phyloP scores from a whole-genome alignment of 2,888 invertebrate genomes.

The Mythimna ferrago region DNA sequence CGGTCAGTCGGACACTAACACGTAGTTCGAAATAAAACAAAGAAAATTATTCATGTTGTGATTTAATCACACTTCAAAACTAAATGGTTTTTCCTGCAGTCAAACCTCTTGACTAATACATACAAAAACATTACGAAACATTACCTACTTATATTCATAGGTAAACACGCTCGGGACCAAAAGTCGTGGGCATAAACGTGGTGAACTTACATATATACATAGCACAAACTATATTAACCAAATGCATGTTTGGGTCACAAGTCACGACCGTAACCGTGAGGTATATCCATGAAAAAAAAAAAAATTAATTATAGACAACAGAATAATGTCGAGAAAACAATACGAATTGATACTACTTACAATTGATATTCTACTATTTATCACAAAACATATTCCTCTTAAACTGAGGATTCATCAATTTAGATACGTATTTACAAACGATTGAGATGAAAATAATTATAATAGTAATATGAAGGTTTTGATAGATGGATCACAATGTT shows the following conservation, averaged over 20 bases:
- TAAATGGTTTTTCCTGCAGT: constrained; percentile 75
- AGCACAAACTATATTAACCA: constrained; percentile 67
- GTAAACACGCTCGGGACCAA: constrained; percentile 65
- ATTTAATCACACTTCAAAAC: constrained; percentile 88
- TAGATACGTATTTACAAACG: constrained; percentile 42
- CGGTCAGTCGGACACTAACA: neutral
- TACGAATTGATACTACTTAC: constrained; percentile 48
- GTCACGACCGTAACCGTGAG: constrained; percentile 53
- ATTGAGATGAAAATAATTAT: constrained; percentile 34
- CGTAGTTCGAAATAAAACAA: constrained; percentile 67
- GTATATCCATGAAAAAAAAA: constrained; percentile 49
- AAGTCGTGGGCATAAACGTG: constrained; percentile 58
- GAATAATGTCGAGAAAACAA: constrained; percentile 46
- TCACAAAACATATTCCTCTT: constrained; percentile 49
- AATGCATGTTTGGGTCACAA: constrained; percentile 60
- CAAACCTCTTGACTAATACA: constrained; percentile 60
- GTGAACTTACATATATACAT: constrained; percentile 56
- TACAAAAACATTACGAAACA: constrained; percentile 78
- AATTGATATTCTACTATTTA: constrained; percentile 33
- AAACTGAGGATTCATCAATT: constrained; percentile 39
- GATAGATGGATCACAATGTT: constrained; percentile 6
- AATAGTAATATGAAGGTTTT: constrained; percentile 1
- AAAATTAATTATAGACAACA: constrained; percentile 35
- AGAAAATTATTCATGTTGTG: constrained; percentile 76
- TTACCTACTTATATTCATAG: constrained; percentile 65